Percentiles rank a stretch among this genome's conserved stretches.
phyloP scores from a whole-genome alignment of 2,113 vertebrate genomes.

The Chloropsis hardwickii region DNA sequence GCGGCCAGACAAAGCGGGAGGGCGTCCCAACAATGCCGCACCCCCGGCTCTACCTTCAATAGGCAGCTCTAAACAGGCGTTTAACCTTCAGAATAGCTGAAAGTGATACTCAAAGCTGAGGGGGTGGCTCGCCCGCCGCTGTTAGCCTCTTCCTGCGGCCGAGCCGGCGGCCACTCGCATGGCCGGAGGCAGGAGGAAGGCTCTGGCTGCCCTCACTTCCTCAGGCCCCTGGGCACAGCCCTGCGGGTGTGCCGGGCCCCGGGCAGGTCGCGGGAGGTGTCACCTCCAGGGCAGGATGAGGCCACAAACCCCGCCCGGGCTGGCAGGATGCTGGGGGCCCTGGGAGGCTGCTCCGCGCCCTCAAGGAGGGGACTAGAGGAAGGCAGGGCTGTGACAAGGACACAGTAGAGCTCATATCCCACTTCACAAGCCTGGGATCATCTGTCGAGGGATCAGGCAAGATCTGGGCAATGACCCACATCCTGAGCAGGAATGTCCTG shows the following conservation, averaged over 20 bases:
- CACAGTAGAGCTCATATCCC: too few species aligned
- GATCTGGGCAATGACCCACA: neutral
- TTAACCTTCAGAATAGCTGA: conserved; percentile 75
- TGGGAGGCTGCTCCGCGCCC: neutral
- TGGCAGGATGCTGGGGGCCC: neutral
- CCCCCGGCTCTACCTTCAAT: conserved; percentile 69
- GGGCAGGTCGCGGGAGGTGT: neutral
- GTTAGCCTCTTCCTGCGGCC: conserved; percentile 54
- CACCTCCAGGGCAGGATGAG: neutral
- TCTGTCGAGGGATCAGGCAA: neutral
- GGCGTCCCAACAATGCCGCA: conserved; percentile 62
- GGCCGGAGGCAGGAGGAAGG: neutral
- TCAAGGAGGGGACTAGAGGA: neutral
- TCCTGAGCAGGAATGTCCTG: neutral
- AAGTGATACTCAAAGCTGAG: conserved; percentile 70
- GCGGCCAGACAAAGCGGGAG: conserved; percentile 64
- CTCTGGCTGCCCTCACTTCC: neutral
- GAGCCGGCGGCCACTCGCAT: conserved; percentile 39
- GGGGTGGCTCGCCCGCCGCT: conserved; percentile 27
- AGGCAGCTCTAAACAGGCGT: conserved; percentile 71
- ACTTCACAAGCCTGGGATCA: neutral
- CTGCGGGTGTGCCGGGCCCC: neutral
- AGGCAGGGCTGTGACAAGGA: neutral
- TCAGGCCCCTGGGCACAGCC: neutral
- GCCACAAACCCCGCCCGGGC: fast-evolving